Percentiles rank a stretch among this genome's conserved stretches.
Conservation (phyloP, 64 coral and sea anemone genomes). For the Platygyra sinensis region DNA sequence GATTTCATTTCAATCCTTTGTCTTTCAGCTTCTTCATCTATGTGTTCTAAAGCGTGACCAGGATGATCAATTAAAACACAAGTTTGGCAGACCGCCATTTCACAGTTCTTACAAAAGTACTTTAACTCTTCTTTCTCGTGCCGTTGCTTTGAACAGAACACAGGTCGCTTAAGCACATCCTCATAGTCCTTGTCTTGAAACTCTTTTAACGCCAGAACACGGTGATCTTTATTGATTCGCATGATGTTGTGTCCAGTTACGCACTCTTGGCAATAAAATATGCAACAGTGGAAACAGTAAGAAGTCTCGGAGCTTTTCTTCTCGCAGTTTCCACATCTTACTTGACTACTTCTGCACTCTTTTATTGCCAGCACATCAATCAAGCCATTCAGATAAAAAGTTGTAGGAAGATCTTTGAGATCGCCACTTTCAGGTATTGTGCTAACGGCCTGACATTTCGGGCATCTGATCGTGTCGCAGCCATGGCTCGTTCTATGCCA, state of each 20-base stretch:
- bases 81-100: conserved; percentile 32
- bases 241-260: conserved; percentile 44
- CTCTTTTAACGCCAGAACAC: conserved; percentile 24
- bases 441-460: background rate
- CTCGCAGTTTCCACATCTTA: background rate
- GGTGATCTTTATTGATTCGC: conserved; percentile 25
- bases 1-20: background rate
- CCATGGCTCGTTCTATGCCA: background rate
- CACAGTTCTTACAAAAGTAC: conserved; percentile 69
- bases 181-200: conserved; percentile 43
- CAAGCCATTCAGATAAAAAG: background rate
- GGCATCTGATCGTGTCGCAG: background rate
- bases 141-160: conserved; percentile 54
- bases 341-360: background rate
- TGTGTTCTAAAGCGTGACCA: background rate
- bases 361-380: background rate
- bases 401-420: background rate
- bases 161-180: conserved; percentile 59
- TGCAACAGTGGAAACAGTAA: background rate
- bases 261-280: background rate
- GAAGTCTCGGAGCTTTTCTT: background rate
- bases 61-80: too few species aligned
- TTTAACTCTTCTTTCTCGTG: conserved; percentile 67
- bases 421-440: background rate
- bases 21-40: background rate